These are phyloP conservation scores for Anadara kagoshimensis DNA, from an alignment of 1,140 invertebrate species.

Conservation along the genomic window DNA sequence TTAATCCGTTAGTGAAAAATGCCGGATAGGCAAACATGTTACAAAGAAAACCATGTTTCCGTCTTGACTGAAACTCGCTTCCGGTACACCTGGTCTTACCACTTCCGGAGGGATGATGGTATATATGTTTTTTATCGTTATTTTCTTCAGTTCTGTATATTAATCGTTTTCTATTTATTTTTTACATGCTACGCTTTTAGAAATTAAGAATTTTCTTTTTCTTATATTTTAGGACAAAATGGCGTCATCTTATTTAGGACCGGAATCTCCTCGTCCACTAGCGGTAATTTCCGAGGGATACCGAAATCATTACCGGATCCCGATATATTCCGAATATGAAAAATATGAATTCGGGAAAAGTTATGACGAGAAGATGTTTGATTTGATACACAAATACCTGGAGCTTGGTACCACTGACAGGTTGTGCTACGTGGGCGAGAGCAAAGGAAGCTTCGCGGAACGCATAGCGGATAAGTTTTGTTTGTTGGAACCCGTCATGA, in stretches of 20 bases:
- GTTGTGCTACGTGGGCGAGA: slow-evolving; percentile 65
- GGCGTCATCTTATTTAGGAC: slow-evolving; percentile 68
- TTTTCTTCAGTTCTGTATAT: too few relatives aligned
- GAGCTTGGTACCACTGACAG: slow-evolving; percentile 66
- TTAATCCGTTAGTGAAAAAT: too few relatives aligned
- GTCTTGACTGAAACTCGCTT: too few relatives aligned
- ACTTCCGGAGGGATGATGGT: too few relatives aligned
- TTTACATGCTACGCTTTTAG: too few relatives aligned
- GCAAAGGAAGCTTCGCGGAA: slow-evolving; percentile 59
- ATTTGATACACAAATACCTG: slow-evolving; percentile 66
- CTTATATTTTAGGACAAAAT: slow-evolving; percentile 38
- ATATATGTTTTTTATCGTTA: too few relatives aligned
- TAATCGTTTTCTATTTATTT: too few relatives aligned
- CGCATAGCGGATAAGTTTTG: slow-evolving; percentile 65
- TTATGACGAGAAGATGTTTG: slow-evolving; percentile 64
- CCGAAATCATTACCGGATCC: slow-evolving; percentile 57
- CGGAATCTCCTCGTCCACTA: slow-evolving; percentile 68
- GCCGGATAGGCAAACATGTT: too few relatives aligned
- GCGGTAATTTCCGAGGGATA: slow-evolving; percentile 69
- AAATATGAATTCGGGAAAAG: slow-evolving; percentile 59
- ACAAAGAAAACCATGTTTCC: too few relatives aligned
- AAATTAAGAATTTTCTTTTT: too few relatives aligned
- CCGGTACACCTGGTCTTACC: too few relatives aligned
- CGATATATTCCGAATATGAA: slow-evolving; percentile 44
- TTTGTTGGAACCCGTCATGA: slow-evolving; percentile 63